These are phyloP conservation scores for Butorides virescens DNA, from an alignment of 2,113 vertebrate genomes.

Conservation along the genomic window DNA sequence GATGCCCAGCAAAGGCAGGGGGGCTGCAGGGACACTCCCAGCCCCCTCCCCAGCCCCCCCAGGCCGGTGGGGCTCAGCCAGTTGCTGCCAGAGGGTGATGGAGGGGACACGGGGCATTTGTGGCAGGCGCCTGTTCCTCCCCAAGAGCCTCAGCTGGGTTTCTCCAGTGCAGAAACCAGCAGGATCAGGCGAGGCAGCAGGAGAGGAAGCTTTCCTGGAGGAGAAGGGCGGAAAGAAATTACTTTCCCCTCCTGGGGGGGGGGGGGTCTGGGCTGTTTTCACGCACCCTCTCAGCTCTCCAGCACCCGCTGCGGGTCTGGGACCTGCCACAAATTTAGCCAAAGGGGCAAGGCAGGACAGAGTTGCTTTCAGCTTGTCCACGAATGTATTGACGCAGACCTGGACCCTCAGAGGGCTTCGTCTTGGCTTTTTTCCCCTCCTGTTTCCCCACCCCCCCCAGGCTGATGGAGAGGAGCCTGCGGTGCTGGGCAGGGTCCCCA, in stretches of 20 bases:
- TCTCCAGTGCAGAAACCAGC: background rate
- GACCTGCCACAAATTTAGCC: slow-evolving; percentile 7
- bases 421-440: background rate
- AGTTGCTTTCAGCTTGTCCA: slow-evolving; percentile 33
- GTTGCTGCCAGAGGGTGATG: background rate
- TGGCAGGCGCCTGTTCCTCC: background rate
- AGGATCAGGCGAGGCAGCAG: background rate
- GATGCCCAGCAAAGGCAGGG: background rate
- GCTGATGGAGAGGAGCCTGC: background rate
- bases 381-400: slow-evolving; percentile 26
- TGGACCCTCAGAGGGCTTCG: background rate
- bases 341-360: background rate
- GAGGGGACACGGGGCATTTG: background rate
- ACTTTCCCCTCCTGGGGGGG: background rate
- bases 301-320: background rate
- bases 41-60: background rate
- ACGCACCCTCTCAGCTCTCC: background rate
- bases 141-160: background rate
- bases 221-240: background rate
- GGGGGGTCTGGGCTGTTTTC: background rate
- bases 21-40: background rate
- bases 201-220: background rate
- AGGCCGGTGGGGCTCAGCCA: background rate
- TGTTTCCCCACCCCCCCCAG: fast-evolving
- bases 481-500: background rate